These are phyloP conservation scores for Dryadula phaetusa DNA, from an alignment of 2,888 invertebrate genomes.

Conservation along the genomic window DNA sequence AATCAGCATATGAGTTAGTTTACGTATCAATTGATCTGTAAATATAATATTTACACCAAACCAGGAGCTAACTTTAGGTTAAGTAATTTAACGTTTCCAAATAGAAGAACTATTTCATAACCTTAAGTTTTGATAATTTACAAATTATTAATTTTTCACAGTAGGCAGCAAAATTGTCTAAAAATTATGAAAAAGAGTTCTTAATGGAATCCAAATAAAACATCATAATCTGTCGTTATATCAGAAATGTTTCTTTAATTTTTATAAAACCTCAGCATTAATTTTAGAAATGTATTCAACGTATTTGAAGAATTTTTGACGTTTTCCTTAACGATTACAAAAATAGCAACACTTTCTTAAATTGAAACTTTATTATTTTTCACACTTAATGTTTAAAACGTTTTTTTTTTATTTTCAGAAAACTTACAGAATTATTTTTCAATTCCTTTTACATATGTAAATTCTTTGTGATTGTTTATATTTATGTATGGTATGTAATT, in stretches of 20 bases:
- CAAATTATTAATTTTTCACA: too few relatives aligned
- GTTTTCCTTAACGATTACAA: constrained; percentile 4
- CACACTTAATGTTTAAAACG: neutral
- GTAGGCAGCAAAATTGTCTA: neutral
- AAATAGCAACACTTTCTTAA: constrained; percentile 18
- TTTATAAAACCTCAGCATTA: constrained; percentile 5
- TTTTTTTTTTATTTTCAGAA: neutral
- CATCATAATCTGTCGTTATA: constrained; percentile 3
- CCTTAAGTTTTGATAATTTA: too few relatives aligned
- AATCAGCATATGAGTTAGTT: neutral
- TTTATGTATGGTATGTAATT: too few relatives aligned
- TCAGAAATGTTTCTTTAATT: constrained; percentile 22
- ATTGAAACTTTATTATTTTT: constrained; percentile 5
- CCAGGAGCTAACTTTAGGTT: too few relatives aligned
- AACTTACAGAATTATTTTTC: too few relatives aligned
- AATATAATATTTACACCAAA: too few relatives aligned
- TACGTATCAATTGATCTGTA: too few relatives aligned
- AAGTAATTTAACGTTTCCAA: too few relatives aligned
- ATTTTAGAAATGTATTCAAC: constrained; percentile 13
- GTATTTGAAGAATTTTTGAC: constrained; percentile 1
- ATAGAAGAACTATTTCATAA: too few relatives aligned
- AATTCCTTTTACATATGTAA: too few relatives aligned
- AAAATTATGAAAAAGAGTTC: neutral
- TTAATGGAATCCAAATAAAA: neutral
- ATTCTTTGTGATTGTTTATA: too few relatives aligned